A percentile compares a stretch with the other conserved stretches of the same genome.
Evolutionary conservation across 2,888 invertebrate genomes (phyloP).

Genomic region (Drosophila siamana): DNA sequence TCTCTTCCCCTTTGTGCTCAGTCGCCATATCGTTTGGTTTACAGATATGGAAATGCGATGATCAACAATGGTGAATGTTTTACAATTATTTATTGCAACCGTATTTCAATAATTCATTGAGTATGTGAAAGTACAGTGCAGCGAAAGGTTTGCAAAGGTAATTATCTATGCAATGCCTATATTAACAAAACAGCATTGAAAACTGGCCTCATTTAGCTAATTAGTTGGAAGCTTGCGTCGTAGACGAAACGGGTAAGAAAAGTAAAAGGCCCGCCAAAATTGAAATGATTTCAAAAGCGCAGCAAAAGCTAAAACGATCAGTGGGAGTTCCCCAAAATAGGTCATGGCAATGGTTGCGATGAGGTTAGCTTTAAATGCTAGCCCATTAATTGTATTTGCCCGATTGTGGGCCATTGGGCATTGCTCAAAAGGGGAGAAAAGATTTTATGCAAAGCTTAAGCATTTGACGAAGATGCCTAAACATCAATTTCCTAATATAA

Average conservation of each 20-base stretch:
- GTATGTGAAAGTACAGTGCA: slow-evolving; percentile 73
- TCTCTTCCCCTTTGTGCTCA: background rate
- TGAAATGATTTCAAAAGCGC: slow-evolving; percentile 50
- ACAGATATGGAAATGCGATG: slow-evolving; percentile 66
- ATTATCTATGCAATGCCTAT: slow-evolving; percentile 29
- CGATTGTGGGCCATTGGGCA: slow-evolving; percentile 3
- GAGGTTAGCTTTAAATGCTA: slow-evolving; percentile 18
- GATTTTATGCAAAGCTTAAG: too few relatives aligned
- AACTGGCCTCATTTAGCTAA: slow-evolving; percentile 51
- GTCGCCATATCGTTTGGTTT: background rate
- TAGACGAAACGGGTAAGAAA: slow-evolving; percentile 52
- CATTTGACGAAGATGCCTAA: too few relatives aligned
- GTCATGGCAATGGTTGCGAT: slow-evolving; percentile 60
- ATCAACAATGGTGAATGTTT: slow-evolving; percentile 73
- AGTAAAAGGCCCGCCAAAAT: slow-evolving; percentile 44
- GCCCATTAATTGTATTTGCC: slow-evolving; percentile 35
- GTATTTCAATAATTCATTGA: slow-evolving; percentile 69
- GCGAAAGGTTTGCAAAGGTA: slow-evolving; percentile 62
- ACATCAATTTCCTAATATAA: too few relatives aligned
- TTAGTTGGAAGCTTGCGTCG: slow-evolving; percentile 54
- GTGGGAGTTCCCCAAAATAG: slow-evolving; percentile 75
- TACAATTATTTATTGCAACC: slow-evolving; percentile 73
- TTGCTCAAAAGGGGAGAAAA: too few relatives aligned
- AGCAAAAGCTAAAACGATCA: slow-evolving; percentile 57
- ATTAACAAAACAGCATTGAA: slow-evolving; percentile 12